phyloP scores from a whole-genome alignment of 2,888 invertebrate species.

The Alentia gelatinosa region DNA sequence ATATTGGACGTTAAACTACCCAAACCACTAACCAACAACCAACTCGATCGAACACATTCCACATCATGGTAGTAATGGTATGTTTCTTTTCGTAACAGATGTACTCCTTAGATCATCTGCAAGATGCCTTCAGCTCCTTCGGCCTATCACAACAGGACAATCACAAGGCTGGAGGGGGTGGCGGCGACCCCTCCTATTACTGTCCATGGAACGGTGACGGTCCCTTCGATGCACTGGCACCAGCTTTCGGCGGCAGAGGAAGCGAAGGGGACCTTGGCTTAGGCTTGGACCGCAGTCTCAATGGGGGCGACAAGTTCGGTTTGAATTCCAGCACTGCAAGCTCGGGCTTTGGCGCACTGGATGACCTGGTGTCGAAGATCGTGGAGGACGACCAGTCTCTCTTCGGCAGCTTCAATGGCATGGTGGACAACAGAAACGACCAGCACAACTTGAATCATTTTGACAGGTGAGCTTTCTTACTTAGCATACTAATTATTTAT shows the following conservation, averaged over 20 bases:
- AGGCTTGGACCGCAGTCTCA: conserved; percentile 38
- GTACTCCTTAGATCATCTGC: neutral
- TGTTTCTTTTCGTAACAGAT: neutral
- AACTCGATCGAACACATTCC: too few relatives aligned
- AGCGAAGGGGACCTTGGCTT: neutral
- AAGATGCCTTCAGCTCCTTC: neutral
- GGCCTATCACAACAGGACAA: neutral
- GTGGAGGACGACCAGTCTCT: conserved; percentile 64
- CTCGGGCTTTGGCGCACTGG: conserved; percentile 65
- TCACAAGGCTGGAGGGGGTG: neutral
- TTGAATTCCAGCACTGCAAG: conserved; percentile 56
- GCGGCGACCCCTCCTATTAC: conserved; percentile 30
- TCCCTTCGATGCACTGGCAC: neutral
- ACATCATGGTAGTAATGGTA: too few relatives aligned
- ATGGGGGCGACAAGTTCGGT: conserved; percentile 52
- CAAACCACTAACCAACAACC: too few relatives aligned
- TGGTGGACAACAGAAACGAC: neutral
- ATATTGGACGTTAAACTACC: too few relatives aligned
- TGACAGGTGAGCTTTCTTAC: neutral
- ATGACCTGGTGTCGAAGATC: conserved; percentile 77
- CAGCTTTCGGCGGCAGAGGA: neutral
- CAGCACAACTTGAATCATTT: neutral
- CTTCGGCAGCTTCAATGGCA: conserved; percentile 48
- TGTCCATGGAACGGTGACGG: conserved; percentile 39
- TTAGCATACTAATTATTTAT: neutral